These are phyloP conservation scores for Apotomis betuletana DNA, from an alignment of 2,888 invertebrate species.

Conservation along the genomic window DNA sequence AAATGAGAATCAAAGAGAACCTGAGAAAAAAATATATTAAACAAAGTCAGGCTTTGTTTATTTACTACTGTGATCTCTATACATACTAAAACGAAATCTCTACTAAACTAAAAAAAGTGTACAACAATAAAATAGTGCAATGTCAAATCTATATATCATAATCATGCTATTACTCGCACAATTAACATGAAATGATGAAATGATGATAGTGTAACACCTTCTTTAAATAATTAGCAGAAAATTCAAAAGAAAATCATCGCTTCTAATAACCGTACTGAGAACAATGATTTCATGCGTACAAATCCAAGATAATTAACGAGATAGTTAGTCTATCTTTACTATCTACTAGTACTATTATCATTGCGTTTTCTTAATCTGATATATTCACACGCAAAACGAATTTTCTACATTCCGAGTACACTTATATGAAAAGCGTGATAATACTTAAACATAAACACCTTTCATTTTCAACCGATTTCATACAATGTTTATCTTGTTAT, in stretches of 20 bases:
- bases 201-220: not conserved
- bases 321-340: conserved; percentile 27
- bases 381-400: conserved; percentile 25
- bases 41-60: too few species aligned
- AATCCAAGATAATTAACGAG: conserved; percentile 30
- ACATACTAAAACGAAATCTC: too few species aligned
- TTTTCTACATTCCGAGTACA: conserved; percentile 31
- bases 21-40: too few species aligned
- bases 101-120: too few species aligned
- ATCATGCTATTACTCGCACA: not conserved
- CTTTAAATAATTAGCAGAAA: conserved; percentile 6
- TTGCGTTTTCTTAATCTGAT: conserved; percentile 39
- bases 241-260: conserved; percentile 14
- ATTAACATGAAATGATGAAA: conserved; percentile 9
- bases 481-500: too few species aligned
- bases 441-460: not conserved
- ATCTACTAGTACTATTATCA: conserved; percentile 4
- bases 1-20: too few species aligned
- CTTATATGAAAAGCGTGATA: not conserved
- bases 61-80: too few species aligned
- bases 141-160: not conserved
- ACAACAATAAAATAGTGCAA: too few species aligned
- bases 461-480: too few species aligned
- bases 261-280: conserved; percentile 11
- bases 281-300: conserved; percentile 32